Evolutionary conservation across 1,140 invertebrate species (phyloP).

Genomic region (Carcinoscorpius rotundicauda): DNA sequence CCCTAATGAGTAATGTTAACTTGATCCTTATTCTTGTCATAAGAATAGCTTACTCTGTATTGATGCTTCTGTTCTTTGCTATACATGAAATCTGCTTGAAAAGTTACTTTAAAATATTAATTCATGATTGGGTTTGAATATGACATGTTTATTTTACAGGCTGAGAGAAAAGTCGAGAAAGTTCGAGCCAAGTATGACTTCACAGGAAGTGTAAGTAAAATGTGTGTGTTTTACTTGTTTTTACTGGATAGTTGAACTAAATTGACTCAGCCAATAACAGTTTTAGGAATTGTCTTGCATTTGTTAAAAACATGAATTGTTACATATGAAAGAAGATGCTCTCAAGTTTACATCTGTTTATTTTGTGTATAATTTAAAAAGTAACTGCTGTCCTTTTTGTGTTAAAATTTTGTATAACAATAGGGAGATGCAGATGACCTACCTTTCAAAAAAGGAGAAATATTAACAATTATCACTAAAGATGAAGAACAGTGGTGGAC

Average conservation of each 20-base stretch:
- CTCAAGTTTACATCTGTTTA: neutral
- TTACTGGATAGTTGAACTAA: no score
- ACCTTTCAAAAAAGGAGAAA: slow-evolving; percentile 85
- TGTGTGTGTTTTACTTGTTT: no score
- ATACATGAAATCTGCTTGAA: no score
- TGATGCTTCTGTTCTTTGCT: no score
- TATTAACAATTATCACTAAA: slow-evolving; percentile 79
- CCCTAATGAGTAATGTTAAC: no score
- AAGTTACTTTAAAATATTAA: no score
- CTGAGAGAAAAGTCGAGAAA: slow-evolving; percentile 60
- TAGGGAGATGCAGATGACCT: slow-evolving; percentile 81
- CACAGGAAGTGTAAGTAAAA: slow-evolving; percentile 47
- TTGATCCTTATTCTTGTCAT: no score
- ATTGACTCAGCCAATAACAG: no score
- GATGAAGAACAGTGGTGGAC: slow-evolving; percentile 98
- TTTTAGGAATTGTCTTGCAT: no score
- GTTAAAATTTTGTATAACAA: slow-evolving; percentile 1
- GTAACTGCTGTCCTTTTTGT: slow-evolving; percentile 4
- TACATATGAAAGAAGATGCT: neutral
- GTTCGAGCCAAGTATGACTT: slow-evolving; percentile 90
- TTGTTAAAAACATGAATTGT: neutral
- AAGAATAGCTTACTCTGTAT: no score
- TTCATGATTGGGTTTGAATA: no score
- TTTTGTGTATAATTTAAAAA: slow-evolving; percentile 1
- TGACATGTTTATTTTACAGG: slow-evolving; percentile 27